Base-by-base conservation (phyloP, 2,113 vertebrate genomes). In the Asarcornis scutulata region DNA sequence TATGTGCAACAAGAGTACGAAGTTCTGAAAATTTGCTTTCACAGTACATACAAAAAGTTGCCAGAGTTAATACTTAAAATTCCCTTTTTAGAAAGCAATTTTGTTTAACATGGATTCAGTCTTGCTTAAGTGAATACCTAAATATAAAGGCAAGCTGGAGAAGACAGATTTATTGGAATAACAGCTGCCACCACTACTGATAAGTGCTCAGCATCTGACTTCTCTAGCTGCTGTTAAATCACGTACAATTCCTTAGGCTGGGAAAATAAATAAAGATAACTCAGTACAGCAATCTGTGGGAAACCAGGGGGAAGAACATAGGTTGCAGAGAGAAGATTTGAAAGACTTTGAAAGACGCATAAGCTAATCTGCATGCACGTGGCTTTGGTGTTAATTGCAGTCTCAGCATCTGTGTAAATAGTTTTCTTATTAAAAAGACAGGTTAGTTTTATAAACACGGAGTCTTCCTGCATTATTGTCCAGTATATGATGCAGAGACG, bases 221-320 rank as follows among this genome's bases (percentile, higher is more conserved):
- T 91, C 48, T 89, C 23, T 91, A 69, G 71, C 48, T 92, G 81
- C 89, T 91, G 38, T 84, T 91, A 89, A 95, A 83, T 73, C 89
- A 82, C 0, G 0, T 79, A 62, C 58, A 68, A 36, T 94, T 94
- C 81, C 81, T 89, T 68, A 75, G 83, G 50, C 60, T 94, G 67
- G 15, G 31, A 82, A 95, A 81, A 48, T 86, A 95, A 95, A 93
- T 89, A 85, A 91, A 86, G 38, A 68, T 73, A 94, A 79, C 40
- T 7, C 38, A 79, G 26, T 60, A 52, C 25, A 86, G 67, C 62
- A 88, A n/a, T 69, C 71, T 88, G 15, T 44, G 32, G 76, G 63
- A 86, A 87, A 69, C 44, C 32, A 31, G 29, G 69, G 56, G 31
- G 60, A 91, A 85, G 32, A 85, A 48, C 32, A 48, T 6, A 34